phyloP scores from a whole-genome alignment of 2,113 vertebrate genomes.

The Thomomys bottae region DNA sequence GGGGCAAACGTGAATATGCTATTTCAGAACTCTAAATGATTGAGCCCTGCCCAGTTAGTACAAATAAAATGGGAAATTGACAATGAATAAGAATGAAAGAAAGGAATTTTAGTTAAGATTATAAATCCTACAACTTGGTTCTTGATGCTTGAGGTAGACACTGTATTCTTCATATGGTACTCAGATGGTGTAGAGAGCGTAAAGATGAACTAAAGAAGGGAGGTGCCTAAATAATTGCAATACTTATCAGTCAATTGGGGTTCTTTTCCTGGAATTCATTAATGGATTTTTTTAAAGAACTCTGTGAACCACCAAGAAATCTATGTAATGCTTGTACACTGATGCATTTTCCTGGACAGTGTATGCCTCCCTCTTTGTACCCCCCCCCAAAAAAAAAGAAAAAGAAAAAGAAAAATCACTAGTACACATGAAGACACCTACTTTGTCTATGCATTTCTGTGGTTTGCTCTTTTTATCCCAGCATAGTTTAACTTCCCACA shows the following conservation, averaged over 20 bases:
- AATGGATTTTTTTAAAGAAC: slow-evolving; percentile 23
- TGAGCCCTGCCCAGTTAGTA: slow-evolving; percentile 57
- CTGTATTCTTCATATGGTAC: background rate
- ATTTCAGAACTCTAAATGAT: slow-evolving; percentile 44
- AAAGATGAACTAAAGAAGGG: background rate
- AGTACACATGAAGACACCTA: slow-evolving; percentile 6
- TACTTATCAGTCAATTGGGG: background rate
- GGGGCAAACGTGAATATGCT: slow-evolving; percentile 42
- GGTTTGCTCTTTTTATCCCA: slow-evolving; percentile 44
- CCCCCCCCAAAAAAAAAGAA: too few species aligned
- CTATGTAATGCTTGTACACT: background rate
- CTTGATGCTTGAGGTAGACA: background rate
- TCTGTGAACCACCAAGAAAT: slow-evolving; percentile 39
- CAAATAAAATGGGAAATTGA: slow-evolving; percentile 55
- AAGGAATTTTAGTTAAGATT: slow-evolving; percentile 43
- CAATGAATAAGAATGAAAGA: slow-evolving; percentile 57
- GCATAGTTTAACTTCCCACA: slow-evolving; percentile 67
- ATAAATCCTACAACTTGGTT: slow-evolving; percentile 44
- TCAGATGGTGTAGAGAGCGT: slow-evolving; percentile 36
- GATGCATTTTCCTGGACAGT: background rate
- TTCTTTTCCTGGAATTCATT: slow-evolving; percentile 18
- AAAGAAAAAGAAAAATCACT: background rate
- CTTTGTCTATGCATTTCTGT: background rate
- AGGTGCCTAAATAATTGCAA: background rate
- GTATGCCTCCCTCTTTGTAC: background rate